phyloP scores from a whole-genome alignment of 2,113 vertebrate genomes.

The Gadus chalcogrammus region DNA sequence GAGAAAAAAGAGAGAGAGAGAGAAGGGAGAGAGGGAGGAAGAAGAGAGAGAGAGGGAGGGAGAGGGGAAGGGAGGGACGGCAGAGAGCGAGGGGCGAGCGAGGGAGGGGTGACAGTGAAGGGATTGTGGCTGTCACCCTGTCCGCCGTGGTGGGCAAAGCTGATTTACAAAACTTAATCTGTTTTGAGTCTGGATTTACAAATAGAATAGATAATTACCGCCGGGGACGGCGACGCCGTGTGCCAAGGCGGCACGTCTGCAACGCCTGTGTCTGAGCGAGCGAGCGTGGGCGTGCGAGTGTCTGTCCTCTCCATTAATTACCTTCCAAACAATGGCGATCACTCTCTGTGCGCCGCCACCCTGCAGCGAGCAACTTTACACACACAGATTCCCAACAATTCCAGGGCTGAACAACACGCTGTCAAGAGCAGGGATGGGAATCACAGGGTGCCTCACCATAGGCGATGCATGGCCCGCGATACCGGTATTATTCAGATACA shows the following conservation, averaged over 20 bases:
- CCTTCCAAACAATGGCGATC: constrained; percentile 21
- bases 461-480: too few relatives aligned
- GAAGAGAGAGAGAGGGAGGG: constrained; percentile 5
- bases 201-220: constrained; percentile 68
- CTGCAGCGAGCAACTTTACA: too few relatives aligned
- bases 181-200: constrained; percentile 62
- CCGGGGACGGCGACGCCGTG: constrained; percentile 24
- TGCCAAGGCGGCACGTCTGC: constrained; percentile 16
- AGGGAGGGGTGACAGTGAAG: constrained; percentile 45
- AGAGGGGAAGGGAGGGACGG: constrained; percentile 21
- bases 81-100: constrained; percentile 39
- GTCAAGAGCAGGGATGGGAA: too few relatives aligned
- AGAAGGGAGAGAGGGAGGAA: background rate
- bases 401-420: too few relatives aligned
- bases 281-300: constrained; percentile 2
- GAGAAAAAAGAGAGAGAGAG: constrained; percentile 11
- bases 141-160: constrained; percentile 58
- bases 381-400: too few relatives aligned
- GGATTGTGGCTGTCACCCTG: constrained; percentile 60
- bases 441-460: too few relatives aligned
- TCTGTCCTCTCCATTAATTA: constrained; percentile 11
- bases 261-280: constrained; percentile 7
- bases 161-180: constrained; percentile 70
- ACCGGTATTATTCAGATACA: too few relatives aligned
- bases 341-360: too few relatives aligned